Base-by-base conservation (phyloP, 2,888 invertebrate species). In the Monopis laevigella region DNA sequence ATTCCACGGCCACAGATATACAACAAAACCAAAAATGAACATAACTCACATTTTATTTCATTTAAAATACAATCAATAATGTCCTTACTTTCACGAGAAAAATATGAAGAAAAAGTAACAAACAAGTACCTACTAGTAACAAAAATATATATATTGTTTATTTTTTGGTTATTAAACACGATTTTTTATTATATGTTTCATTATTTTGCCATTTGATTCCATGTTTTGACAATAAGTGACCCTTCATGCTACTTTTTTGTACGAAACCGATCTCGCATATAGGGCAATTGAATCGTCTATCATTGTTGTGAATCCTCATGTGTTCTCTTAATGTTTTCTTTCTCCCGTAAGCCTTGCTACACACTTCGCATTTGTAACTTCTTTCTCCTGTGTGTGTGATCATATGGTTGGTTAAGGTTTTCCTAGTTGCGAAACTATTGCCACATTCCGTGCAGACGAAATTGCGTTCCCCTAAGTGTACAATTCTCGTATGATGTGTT, bases 371-470 rank as follows among this genome's bases (percentile, higher is more conserved):
- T 16, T 70, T 62, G 16, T 77, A 69, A 1, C 70, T 61, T 24
- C 68, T 66, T 17, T 78, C 78, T 0, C 82, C 82, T 0, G 65
- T 65, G 51, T 84, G 84, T 18, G 71, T 78, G 1, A 82, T 50
- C 74, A 82, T 80, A 40, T 84, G 84, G 14, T 80, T 77, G 19
- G 77, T 72, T 0, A 84, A 65, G 30, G 77, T 80, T 0, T 74
- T 73, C 3, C 62, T 70, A 0, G 82, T 80, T 40, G 81, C 83
- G 47, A 84, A 84, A 41, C 64, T 70, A 26, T 72, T 72, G 0
- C 77, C 82, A 43, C 84, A 84, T 44, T 82, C 56, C 0, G 68
- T 49, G 38, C 84, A 84, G 0, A 66, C 46, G 36, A 66, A 82
- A 36, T 78, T 71, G 50, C 67, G 75, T 51, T 78, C 80, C 2